These are phyloP conservation scores for Glaucidium brasilianum DNA, from an alignment of 2,113 vertebrate genomes.

Conservation along the genomic window DNA sequence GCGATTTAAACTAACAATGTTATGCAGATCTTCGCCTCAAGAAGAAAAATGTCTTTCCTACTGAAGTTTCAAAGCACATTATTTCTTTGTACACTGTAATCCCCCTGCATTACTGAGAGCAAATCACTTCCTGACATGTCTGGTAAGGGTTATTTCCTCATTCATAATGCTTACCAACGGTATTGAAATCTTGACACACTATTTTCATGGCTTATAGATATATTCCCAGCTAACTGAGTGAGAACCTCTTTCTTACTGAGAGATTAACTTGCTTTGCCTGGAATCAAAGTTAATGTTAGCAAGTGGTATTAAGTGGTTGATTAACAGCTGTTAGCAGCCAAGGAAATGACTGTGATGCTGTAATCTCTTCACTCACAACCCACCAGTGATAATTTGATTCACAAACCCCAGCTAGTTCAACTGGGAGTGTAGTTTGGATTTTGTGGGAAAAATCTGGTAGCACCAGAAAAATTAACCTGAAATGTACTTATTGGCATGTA, in stretches of 20 bases:
- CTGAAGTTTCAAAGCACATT: slow-evolving; percentile 16
- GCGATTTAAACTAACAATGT: neutral
- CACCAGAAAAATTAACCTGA: neutral
- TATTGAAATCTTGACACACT: slow-evolving; percentile 45
- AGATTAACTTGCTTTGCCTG: slow-evolving; percentile 28
- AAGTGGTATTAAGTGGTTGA: neutral
- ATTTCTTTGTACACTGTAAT: slow-evolving; percentile 28
- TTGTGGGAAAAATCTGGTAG: neutral
- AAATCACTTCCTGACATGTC: slow-evolving; percentile 55
- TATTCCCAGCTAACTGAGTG: neutral
- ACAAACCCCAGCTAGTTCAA: neutral
- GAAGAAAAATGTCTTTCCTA: neutral
- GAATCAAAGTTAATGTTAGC: neutral
- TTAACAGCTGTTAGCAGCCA: neutral
- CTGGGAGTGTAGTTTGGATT: neutral
- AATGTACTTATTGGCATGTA: neutral
- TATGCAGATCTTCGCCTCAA: neutral
- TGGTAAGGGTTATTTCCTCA: slow-evolving; percentile 33
- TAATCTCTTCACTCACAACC: neutral
- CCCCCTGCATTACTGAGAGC: slow-evolving; percentile 48
- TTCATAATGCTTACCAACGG: slow-evolving; percentile 55
- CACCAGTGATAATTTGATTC: neutral
- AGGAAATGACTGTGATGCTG: neutral
- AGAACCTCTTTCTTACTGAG: slow-evolving; percentile 11
- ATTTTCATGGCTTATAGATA: slow-evolving; percentile 55